Conservation (phyloP, 2,797 vertebrate genomes). For the Anolis apletophallus region DNA sequence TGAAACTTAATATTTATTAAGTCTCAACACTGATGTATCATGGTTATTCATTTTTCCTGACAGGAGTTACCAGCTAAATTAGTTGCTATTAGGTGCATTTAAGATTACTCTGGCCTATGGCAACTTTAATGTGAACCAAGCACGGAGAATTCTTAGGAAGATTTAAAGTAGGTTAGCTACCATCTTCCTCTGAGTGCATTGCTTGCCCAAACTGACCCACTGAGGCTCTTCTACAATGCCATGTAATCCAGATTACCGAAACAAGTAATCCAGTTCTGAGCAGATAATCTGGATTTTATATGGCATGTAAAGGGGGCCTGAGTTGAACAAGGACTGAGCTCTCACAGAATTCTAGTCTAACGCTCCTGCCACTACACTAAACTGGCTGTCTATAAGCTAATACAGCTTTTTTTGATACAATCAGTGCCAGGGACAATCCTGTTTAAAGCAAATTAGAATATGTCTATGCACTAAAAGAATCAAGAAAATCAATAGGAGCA, state of each 20-base stretch:
- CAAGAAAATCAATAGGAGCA: too few relatives aligned
- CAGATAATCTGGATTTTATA: too few relatives aligned
- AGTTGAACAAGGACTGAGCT: neutral
- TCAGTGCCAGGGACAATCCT: too few relatives aligned
- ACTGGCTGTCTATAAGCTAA: neutral
- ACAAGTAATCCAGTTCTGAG: too few relatives aligned
- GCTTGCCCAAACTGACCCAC: neutral
- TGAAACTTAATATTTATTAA: neutral
- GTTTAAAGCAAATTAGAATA: too few relatives aligned
- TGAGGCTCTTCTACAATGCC: too few relatives aligned
- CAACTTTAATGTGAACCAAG: neutral
- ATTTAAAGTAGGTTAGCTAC: neutral
- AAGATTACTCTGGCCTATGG: neutral
- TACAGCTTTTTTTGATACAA: too few relatives aligned
- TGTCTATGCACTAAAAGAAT: too few relatives aligned
- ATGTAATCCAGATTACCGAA: too few relatives aligned
- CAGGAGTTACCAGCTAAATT: neutral
- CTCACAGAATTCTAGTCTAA: neutral
- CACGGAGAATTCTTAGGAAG: neutral
- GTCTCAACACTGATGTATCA: too few relatives aligned
- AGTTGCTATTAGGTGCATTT: neutral
- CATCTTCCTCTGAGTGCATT: neutral
- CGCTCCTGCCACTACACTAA: neutral
- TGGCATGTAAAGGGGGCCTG: too few relatives aligned
- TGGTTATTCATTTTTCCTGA: neutral